Conservation (phyloP, 2,797 vertebrate genomes). For the Pseudocheirus occidentalis region DNA sequence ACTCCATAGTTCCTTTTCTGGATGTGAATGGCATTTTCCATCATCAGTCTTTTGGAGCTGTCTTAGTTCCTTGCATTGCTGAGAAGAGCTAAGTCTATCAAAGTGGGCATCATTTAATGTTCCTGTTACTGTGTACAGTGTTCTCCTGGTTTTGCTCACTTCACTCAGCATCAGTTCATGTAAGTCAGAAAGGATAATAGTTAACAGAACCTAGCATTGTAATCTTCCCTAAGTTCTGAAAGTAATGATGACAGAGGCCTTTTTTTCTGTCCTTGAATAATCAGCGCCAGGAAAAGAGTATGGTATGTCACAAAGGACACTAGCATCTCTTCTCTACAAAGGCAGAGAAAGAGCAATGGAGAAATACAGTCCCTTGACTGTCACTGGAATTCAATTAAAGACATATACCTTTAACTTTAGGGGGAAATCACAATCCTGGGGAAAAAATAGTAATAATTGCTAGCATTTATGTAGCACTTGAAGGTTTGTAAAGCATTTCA, state of each 20-base stretch:
- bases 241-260: background rate
- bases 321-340: slow-evolving; percentile 37
- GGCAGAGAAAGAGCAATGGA: slow-evolving; percentile 24
- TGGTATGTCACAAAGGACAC: slow-evolving; percentile 25
- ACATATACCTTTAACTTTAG: background rate
- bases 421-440: background rate
- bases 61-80: too few species aligned
- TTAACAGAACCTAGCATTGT: background rate
- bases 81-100: too few species aligned
- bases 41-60: too few species aligned
- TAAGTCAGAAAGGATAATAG: background rate
- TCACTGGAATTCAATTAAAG: slow-evolving; percentile 5
- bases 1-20: too few species aligned
- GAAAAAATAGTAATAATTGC: background rate
- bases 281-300: background rate
- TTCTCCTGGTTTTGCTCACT: too few species aligned
- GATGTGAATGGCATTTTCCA: too few species aligned
- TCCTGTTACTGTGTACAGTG: too few species aligned
- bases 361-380: background rate
- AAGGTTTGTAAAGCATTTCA: background rate
- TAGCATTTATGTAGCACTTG: background rate
- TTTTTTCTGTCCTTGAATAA: background rate
- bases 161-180: too few species aligned
- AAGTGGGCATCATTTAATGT: too few species aligned
- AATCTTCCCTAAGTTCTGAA: slow-evolving; percentile 8